Evolutionary conservation across 2,888 invertebrate genomes (phyloP), one percentile per base, ranked within the genome.

Genomic region (Oligia fasciuncula): DNA sequence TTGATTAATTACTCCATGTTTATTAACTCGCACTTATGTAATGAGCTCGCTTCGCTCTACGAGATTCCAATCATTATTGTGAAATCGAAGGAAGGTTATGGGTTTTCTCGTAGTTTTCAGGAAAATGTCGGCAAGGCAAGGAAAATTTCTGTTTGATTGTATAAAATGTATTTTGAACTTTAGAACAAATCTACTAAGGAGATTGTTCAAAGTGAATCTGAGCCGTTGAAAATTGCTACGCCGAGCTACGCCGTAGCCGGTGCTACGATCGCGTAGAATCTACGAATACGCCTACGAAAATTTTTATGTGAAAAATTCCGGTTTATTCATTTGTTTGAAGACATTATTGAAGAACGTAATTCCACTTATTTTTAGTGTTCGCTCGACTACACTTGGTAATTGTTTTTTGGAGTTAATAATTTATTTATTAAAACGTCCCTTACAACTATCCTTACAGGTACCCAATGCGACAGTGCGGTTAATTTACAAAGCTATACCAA

Each of bases 1-100:
- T 70, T 67, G 62, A 1, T 1, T 77, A 14, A 35, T n/a, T 81
- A 73, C 67, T 87, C 85, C n/a, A 43, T 85, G 76, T 23, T 69
- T 60, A 29, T 71, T 66, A 71, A 71, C 81, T 51, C 9, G 70
- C 85, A 85, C 73, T 85, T 87, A 85, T 87, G 88, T 85, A 85
- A 85, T 87, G 85, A 85, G 65, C 49, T 46, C 35, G 13, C 51
- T 72, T 46, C 62, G n/a, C 35, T 62, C 9, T 49, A 69, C 57
- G 66, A 77, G 68, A 76, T 43, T 85, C 35, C 40, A 77, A 68
- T 65, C 2, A 9, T 80, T 68, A 68, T 35, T n/a, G n/a, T 49
- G 43, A 65, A 49, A 73, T 54, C n/a, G 57, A 67, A n/a, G 23
- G n/a, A 46, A 51, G 14, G 14, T 8, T 74, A 66, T 29, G 54